phyloP scores from a whole-genome alignment of 1,140 invertebrate genomes.

The Bombus breviceps region DNA sequence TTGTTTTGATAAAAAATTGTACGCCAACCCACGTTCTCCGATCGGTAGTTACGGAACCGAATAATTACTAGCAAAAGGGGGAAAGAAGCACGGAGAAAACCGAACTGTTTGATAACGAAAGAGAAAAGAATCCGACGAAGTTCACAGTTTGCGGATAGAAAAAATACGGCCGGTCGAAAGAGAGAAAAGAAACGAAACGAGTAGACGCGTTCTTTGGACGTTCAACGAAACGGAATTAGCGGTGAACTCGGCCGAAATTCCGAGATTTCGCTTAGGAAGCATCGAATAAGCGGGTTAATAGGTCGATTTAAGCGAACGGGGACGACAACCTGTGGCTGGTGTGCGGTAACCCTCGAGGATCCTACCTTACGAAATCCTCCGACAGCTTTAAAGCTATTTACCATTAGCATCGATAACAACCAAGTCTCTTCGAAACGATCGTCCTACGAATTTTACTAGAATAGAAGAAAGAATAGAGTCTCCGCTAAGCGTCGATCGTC shows the following conservation, averaged over 20 bases:
- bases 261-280: constrained; percentile 38
- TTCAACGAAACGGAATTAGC: constrained; percentile 41
- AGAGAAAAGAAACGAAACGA: background rate
- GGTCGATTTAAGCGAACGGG: constrained; percentile 50
- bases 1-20: background rate
- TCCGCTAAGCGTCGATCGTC: no score
- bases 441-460: fast-evolving
- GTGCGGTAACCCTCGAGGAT: constrained; percentile 44
- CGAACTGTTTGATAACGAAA: background rate
- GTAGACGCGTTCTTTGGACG: constrained; percentile 16
- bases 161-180: constrained; percentile 25
- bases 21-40: no score
- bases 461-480: no score
- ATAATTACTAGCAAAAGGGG: background rate
- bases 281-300: constrained; percentile 48
- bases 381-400: constrained; percentile 42
- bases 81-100: no score
- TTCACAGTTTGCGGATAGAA: background rate
- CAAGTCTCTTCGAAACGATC: background rate
- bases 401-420: constrained; percentile 26
- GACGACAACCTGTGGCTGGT: constrained; percentile 48
- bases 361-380: constrained; percentile 30
- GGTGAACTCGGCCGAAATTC: constrained; percentile 40
- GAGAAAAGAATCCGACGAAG: background rate
- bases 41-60: background rate